Percentiles rank a stretch among this genome's conserved stretches.
Evolutionary conservation across 2,797 vertebrate species (phyloP).

Genomic region (Balearica regulorum): DNA sequence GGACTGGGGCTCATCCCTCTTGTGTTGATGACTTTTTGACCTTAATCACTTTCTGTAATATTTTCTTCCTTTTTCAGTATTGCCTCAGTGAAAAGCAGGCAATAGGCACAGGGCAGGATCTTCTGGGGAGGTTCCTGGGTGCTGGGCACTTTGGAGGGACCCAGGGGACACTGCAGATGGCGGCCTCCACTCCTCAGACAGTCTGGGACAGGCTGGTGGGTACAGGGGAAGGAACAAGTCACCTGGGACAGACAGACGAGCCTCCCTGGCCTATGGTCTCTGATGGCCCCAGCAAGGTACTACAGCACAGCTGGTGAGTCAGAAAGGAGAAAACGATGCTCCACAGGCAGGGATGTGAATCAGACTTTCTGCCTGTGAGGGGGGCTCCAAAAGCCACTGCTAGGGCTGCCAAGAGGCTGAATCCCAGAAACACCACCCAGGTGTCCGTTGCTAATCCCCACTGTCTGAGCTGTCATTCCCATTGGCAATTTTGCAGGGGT

Average conservation of each 20-base stretch:
- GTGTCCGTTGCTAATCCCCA: background rate
- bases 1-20: background rate
- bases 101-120: background rate
- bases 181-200: background rate
- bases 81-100: background rate
- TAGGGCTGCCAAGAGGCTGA: background rate
- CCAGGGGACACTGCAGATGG: accelerated
- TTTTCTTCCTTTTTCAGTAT: background rate
- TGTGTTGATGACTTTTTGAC: background rate
- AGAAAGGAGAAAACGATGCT: background rate
- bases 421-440: background rate
- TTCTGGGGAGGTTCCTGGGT: background rate
- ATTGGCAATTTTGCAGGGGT: background rate
- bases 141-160: background rate
- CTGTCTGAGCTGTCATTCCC: background rate
- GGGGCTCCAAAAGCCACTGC: background rate
- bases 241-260: background rate
- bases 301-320: background rate
- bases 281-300: background rate
- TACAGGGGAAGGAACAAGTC: background rate
- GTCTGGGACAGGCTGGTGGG: background rate
- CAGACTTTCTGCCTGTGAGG: background rate
- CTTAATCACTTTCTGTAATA: background rate
- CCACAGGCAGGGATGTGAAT: accelerated
- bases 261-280: background rate